Conservation (phyloP, 2,888 invertebrate species). For the Sesia apiformis region DNA sequence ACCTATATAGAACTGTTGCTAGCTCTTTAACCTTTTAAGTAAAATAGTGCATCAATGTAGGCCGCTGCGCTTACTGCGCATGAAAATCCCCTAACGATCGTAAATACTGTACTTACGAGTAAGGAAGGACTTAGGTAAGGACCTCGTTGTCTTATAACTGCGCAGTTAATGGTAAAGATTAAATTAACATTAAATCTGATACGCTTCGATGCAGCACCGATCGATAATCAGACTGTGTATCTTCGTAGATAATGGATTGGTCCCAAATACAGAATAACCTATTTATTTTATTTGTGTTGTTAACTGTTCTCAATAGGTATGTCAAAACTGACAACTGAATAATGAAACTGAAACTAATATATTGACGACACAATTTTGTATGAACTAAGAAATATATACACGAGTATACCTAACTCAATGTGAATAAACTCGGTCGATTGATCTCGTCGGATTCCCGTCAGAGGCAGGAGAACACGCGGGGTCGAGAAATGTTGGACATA, state of each 20-base stretch:
- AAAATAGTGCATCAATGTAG: neutral
- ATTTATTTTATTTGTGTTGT: no score
- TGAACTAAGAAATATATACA: no score
- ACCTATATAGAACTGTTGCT: slow-evolving; percentile 1
- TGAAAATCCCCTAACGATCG: neutral
- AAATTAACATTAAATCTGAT: no score
- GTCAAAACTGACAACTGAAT: no score
- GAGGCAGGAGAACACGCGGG: neutral
- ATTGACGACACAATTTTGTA: no score
- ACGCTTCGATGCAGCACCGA: no score
- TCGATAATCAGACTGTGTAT: no score
- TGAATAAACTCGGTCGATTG: slow-evolving; percentile 1
- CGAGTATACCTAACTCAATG: neutral
- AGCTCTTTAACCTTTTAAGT: slow-evolving; percentile 1
- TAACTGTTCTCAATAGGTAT: no score
- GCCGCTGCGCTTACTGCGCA: slow-evolving; percentile 1
- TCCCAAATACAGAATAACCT: no score
- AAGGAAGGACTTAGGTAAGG: neutral
- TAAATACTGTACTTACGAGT: neutral
- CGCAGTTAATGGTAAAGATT: neutral
- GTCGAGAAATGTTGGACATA: neutral
- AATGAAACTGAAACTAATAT: no score
- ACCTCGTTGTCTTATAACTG: neutral
- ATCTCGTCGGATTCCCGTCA: neutral
- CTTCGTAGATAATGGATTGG: no score